phyloP scores from a whole-genome alignment of 2,888 invertebrate species.

The Lathronympha strigana region DNA sequence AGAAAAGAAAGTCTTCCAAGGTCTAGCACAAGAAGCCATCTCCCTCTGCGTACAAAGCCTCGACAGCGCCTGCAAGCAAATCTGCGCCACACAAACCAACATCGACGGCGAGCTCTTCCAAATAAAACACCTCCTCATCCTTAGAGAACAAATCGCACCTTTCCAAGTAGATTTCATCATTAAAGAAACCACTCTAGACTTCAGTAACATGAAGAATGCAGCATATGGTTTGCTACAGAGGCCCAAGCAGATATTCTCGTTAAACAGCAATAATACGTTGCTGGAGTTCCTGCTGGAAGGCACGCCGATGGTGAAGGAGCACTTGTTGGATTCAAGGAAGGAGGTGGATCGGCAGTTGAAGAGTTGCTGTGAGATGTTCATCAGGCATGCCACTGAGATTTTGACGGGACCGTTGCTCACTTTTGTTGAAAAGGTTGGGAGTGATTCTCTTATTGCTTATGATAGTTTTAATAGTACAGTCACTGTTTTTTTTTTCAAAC shows the following conservation, averaged over 20 bases:
- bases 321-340: conserved; percentile 96
- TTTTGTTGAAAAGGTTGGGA: conserved; percentile 89
- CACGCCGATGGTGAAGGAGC: conserved; percentile 96
- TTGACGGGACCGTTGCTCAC: conserved; percentile 89
- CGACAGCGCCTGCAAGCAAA: conserved; percentile 90
- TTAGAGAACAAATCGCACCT: conserved; percentile 98
- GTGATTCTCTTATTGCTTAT: neutral
- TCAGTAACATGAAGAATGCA: conserved; percentile 95
- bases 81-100: conserved; percentile 89
- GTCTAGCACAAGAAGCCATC: conserved; percentile 97
- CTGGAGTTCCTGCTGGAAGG: conserved; percentile 96
- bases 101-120: conserved; percentile 98
- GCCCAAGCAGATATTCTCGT: conserved; percentile 92
- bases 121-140: conserved; percentile 98
- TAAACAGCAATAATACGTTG: conserved; percentile 95
- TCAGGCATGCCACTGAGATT: conserved; percentile 89
- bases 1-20: conserved; percentile 98
- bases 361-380: conserved; percentile 94
- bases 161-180: conserved; percentile 98
- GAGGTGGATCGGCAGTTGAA: conserved; percentile 98
- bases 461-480: too few species aligned
- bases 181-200: conserved; percentile 96
- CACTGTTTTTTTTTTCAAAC: too few species aligned
- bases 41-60: conserved; percentile 96
- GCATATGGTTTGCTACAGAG: conserved; percentile 91